A percentile compares a stretch with the other conserved stretches of the same genome.
phyloP scores from a whole-genome alignment of 2,888 invertebrate species.

The Lepidocyrtinus sp. region DNA sequence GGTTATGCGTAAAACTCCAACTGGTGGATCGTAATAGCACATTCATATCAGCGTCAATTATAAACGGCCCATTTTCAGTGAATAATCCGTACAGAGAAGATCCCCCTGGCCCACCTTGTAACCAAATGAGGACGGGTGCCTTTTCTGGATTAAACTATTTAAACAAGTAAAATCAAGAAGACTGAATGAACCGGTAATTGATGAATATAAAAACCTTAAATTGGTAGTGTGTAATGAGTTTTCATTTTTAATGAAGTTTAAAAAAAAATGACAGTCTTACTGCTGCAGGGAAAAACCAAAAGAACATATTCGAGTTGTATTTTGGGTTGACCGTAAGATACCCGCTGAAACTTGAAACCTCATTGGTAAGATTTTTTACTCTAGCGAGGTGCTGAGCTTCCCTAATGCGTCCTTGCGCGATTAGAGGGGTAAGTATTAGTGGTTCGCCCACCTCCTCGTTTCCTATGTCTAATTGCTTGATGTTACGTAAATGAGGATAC shows the following conservation, averaged over 20 bases:
- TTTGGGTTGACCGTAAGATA: conserved; percentile 67
- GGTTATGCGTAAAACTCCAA: conserved; percentile 85
- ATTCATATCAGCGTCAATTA: conserved; percentile 75
- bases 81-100: conserved; percentile 77
- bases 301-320: conserved; percentile 68
- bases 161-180: background rate
- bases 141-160: conserved; percentile 63
- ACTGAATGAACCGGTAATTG: no score
- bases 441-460: conserved; percentile 45
- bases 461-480: background rate
- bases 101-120: conserved; percentile 77
- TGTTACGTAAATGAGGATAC: conserved; percentile 41
- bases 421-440: conserved; percentile 82
- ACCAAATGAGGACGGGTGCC: conserved; percentile 75
- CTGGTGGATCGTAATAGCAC: conserved; percentile 72
- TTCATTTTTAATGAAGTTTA: no score
- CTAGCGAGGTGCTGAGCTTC: conserved; percentile 74
- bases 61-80: conserved; percentile 78
- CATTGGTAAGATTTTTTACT: conserved; percentile 65
- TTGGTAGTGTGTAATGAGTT: no score
- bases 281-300: conserved; percentile 69
- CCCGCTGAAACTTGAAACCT: conserved; percentile 65
- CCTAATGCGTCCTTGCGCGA: conserved; percentile 81
- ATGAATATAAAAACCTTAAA: no score
- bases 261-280: no score